phyloP scores from a whole-genome alignment of 2,113 vertebrate species.

The Hystrix brachyura region DNA sequence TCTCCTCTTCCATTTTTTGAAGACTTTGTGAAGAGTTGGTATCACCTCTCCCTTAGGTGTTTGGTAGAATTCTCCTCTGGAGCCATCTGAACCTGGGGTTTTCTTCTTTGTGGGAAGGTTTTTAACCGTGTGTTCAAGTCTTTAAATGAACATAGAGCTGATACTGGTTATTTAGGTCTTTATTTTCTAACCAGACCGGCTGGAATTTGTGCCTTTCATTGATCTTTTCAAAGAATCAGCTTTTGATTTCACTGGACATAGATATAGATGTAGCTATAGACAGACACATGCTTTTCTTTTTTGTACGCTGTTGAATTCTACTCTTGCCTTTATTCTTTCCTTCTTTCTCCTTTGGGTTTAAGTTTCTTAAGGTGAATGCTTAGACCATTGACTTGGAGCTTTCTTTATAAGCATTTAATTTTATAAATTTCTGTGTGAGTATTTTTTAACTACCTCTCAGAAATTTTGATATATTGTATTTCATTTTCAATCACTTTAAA shows the following conservation, averaged over 20 bases:
- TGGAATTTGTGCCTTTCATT: not conserved
- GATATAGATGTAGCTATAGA: not conserved
- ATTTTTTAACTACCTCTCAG: not conserved
- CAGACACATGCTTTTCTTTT: not conserved
- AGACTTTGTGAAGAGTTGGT: not conserved
- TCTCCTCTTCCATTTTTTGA: not conserved
- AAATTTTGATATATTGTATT: conserved; percentile 13
- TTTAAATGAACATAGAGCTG: not conserved
- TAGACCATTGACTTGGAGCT: not conserved
- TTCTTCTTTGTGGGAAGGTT: not conserved
- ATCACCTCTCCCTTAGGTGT: not conserved
- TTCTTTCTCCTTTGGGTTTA: conserved; percentile 19
- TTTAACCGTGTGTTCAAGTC: not conserved
- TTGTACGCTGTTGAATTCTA: not conserved
- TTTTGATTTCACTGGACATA: not conserved
- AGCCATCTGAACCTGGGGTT: not conserved
- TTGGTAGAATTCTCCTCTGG: not conserved
- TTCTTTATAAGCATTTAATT: conserved; percentile 29
- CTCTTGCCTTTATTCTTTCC: not conserved
- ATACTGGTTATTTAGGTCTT: not conserved
- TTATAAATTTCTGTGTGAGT: conserved; percentile 32
- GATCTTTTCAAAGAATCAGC: not conserved
- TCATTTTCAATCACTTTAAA: not conserved
- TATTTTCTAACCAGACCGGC: conserved; percentile 20
- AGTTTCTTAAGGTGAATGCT: conserved; percentile 6